Evolutionary conservation across 2,113 vertebrate genomes (phyloP), one percentile per base, ranked within the genome.

Genomic region (Uropsilus gracilis): DNA sequence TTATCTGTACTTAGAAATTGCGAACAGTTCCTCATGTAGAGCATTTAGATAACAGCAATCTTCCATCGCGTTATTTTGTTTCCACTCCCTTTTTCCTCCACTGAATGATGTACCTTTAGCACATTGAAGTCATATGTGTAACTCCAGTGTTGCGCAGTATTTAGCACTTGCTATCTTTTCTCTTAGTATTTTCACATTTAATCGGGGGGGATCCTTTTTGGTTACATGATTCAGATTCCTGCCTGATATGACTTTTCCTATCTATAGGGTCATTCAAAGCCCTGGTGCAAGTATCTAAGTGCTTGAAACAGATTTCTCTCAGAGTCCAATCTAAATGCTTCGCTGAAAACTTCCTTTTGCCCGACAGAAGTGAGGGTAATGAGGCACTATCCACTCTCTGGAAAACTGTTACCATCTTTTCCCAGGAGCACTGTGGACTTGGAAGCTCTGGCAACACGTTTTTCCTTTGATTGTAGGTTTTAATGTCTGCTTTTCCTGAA

Each of bases 401-500:
- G 37, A 11, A 28, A 46, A 18, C 26, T 46, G 5, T 17, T 69
- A 61, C 37, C 18, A 28, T n/a, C 20, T 32, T 59, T 63, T 63
- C 69, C 68, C 42, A 73, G 81, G 72, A 57, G 61, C 24, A 26
- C 2, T 11, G 22, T 78, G 53, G 78, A 34, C 53, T 44, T 48
- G 22, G 28, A 37, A 92, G 63, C 17, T 18, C 20, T 11, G 57
- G 5, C 4, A 28, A 39, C n/a, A 24, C 39, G 88, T 44, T 87
- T 20, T 81, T 42, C 44, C 44, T 34, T 55, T 44, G 81, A 90
- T 11, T 77, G 11, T 18, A 28, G 28, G 30, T n/a, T 30, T 89
- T n/a, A 71, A 16, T 77, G 48, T 44, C 53, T 71, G 22, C 32
- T 82, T 94, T 86, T 78, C 59, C 66, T 85, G 55, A 88, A 90